Percentiles rank a stretch among this genome's conserved stretches.
Evolutionary conservation across 1,140 invertebrate species (phyloP).

Genomic region (Papilio polyxenes): DNA sequence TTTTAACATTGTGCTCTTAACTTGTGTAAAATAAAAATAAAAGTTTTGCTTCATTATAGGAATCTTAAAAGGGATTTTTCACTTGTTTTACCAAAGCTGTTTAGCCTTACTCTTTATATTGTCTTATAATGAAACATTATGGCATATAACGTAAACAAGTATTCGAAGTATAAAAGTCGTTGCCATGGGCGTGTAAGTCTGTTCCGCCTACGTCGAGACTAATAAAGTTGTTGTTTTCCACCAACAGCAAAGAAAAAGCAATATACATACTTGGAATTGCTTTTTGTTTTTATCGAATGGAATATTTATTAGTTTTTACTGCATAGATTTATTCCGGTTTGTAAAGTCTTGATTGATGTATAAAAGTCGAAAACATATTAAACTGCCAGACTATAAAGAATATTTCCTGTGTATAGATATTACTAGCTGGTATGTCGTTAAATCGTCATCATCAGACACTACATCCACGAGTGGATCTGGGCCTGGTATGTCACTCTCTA

Average conservation of each 20-base stretch:
- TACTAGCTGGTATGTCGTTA: too few relatives aligned
- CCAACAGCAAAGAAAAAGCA: background rate
- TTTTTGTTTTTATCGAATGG: background rate
- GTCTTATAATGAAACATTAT: slow-evolving; percentile 7
- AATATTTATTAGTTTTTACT: slow-evolving; percentile 11
- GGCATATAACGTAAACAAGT: slow-evolving; percentile 1
- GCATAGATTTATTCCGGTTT: background rate
- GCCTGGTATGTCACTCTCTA: too few relatives aligned
- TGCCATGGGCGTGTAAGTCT: background rate
- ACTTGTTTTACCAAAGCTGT: background rate
- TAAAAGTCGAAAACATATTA: too few relatives aligned
- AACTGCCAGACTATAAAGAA: too few relatives aligned
- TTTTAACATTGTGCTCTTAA: too few relatives aligned
- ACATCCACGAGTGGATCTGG: too few relatives aligned
- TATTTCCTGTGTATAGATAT: too few relatives aligned
- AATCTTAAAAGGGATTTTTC: background rate
- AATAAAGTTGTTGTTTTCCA: background rate
- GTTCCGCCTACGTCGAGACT: background rate
- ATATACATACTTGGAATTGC: background rate
- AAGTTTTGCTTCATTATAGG: too few relatives aligned
- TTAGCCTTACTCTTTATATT: background rate
- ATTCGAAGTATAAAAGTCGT: background rate
- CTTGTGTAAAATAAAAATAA: too few relatives aligned
- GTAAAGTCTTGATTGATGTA: too few relatives aligned
- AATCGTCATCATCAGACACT: too few relatives aligned